A percentile compares a stretch with the other conserved stretches of the same genome.
Evolutionary conservation across 2,113 vertebrate genomes (phyloP).

Genomic region (Oostethus manadensis): DNA sequence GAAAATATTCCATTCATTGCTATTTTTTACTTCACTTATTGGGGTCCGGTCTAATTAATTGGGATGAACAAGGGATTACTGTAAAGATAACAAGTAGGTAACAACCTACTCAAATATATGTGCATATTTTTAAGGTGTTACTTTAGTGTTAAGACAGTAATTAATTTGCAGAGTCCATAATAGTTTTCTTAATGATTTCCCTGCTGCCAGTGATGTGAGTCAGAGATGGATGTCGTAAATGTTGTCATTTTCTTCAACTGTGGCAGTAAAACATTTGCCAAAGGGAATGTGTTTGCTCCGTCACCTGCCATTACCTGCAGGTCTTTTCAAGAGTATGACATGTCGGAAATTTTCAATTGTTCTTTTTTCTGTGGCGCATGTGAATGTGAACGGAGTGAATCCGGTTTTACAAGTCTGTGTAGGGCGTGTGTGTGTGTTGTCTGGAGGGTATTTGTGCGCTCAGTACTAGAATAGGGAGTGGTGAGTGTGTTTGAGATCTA

Average conservation of each 20-base stretch:
- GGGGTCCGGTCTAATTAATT: too few relatives aligned
- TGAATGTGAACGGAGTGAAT: conserved; percentile 49
- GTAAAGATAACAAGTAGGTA: too few relatives aligned
- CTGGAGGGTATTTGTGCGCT: conserved; percentile 42
- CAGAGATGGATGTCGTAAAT: conserved; percentile 38
- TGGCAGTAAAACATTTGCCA: conserved; percentile 53
- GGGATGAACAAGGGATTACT: too few relatives aligned
- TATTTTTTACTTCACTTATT: too few relatives aligned
- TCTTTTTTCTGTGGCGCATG: conserved; percentile 13
- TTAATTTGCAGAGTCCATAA: conserved; percentile 22
- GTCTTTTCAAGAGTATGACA: conserved; percentile 4
- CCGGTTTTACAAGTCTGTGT: conserved; percentile 67
- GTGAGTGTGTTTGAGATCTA: conserved; percentile 51
- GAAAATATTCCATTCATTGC: too few relatives aligned
- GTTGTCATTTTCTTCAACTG: conserved; percentile 28
- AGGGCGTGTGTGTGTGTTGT: conserved; percentile 51
- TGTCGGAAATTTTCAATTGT: conserved; percentile 47
- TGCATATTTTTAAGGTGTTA: too few relatives aligned
- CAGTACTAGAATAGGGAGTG: neutral
- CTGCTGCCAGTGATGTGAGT: conserved; percentile 38
- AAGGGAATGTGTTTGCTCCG: conserved; percentile 17
- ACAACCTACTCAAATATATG: too few relatives aligned
- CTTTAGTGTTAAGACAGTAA: too few relatives aligned
- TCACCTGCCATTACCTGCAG: conserved; percentile 12
- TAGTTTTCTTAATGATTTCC: conserved; percentile 37